A percentile compares a stretch with the other conserved stretches of the same genome.
Conservation (phyloP, 2,797 vertebrate genomes). For the Syngnathus rostellatus region DNA sequence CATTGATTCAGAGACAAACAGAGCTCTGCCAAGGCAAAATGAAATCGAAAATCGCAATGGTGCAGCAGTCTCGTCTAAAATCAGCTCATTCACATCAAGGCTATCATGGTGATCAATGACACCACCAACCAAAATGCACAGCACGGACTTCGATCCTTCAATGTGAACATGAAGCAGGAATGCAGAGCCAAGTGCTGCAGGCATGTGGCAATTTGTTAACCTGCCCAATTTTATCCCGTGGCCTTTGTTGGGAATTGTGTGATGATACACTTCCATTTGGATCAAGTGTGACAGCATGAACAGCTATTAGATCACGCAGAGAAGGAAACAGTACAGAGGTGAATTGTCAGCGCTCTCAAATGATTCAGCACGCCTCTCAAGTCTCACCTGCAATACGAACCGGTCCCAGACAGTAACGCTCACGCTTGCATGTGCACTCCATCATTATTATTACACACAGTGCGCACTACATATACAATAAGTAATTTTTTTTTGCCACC, state of each 20-base stretch:
- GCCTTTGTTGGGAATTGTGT: not conserved
- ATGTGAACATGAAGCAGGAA: conserved; percentile 12
- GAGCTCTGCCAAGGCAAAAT: conserved; percentile 19
- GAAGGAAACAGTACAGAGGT: conserved; percentile 1
- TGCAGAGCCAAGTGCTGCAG: conserved; percentile 15
- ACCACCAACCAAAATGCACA: conserved; percentile 31
- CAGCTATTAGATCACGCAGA: not conserved
- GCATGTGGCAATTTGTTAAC: not conserved
- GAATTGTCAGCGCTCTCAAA: not conserved
- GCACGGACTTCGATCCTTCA: conserved; percentile 18
- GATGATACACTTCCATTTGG: conserved; percentile 1
- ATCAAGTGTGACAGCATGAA: not conserved
- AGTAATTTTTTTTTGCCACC: not conserved
- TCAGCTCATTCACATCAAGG: conserved; percentile 46
- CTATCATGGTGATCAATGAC: conserved; percentile 35
- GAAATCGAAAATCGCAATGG: conserved; percentile 36
- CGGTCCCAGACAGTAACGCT: not conserved
- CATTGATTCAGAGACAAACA: not conserved
- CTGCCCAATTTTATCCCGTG: not conserved
- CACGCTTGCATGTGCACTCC: not conserved
- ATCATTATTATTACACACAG: not conserved
- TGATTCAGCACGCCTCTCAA: not conserved
- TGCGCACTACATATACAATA: not conserved
- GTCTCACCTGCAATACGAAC: not conserved
- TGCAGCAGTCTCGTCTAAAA: conserved; percentile 21